A percentile compares a stretch with the other conserved stretches of the same genome.
These are phyloP conservation scores for Anolis sagrei DNA, from an alignment of 2,113 vertebrate genomes.

Conservation along the genomic window DNA sequence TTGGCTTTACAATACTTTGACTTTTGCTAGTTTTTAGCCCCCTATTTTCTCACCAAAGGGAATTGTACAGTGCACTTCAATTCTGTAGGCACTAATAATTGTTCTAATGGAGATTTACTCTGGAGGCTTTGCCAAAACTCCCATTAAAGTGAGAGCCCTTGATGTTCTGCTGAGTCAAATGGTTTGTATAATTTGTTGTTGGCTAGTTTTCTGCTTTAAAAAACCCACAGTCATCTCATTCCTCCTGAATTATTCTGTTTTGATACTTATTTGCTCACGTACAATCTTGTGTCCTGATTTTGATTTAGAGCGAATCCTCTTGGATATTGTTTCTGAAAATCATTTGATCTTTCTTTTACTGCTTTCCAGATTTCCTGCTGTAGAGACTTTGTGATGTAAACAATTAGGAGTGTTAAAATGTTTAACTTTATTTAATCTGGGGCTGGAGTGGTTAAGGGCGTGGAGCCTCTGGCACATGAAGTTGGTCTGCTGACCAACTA, in stretches of 20 bases:
- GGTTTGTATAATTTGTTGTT: conserved; percentile 10
- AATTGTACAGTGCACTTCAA: neutral
- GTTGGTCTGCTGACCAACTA: neutral
- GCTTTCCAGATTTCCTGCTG: neutral
- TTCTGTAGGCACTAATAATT: conserved; percentile 32
- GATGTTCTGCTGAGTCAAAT: conserved; percentile 7
- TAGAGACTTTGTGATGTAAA: neutral
- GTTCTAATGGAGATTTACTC: conserved; percentile 25
- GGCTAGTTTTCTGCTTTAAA: neutral
- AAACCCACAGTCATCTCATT: neutral
- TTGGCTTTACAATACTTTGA: neutral
- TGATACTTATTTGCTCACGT: neutral
- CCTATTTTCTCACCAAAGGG: conserved; percentile 1
- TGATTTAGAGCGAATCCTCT: neutral
- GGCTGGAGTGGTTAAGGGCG: neutral
- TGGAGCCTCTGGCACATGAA: neutral
- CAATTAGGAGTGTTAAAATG: neutral
- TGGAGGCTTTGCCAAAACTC: conserved; percentile 22
- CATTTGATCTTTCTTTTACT: neutral
- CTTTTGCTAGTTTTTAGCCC: neutral
- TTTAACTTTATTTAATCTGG: neutral
- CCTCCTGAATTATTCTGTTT: neutral
- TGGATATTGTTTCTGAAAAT: neutral
- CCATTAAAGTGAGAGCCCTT: conserved; percentile 1
- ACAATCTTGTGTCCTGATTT: neutral